Evolutionary conservation across 2,888 invertebrate species (phyloP), one percentile per base, ranked within the genome.

Genomic region (Pemphredon lugubris): DNA sequence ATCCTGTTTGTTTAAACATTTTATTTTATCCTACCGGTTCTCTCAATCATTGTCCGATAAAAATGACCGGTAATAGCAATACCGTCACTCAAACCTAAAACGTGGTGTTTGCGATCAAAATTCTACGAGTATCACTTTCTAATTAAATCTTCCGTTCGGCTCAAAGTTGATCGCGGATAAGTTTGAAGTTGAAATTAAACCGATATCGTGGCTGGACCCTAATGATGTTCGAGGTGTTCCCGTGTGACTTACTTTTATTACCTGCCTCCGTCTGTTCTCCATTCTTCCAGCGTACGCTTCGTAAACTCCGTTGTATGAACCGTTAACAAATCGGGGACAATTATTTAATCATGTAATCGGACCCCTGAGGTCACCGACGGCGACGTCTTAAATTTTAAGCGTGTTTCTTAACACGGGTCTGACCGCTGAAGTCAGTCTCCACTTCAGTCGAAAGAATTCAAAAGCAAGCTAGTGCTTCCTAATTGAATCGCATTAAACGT

Each of bases 321-420:
- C 69, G 74, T 77, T 78, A 80, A 80, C 61, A 50, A 73, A 71
- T 77, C 59, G 50, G n/a, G 65, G 65, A 66, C 71, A 72, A 68
- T 79, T 74, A 74, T 74, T 79, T 73, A 76, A 77, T 73, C 58
- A 6, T 67, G 59, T 59, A 60, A 73, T 50, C 40, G 47, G 54
- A 37, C 51, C 21, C n/a, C 26, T 51, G 67, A 73, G 63, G 64
- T 77, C 73, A 65, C 26, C 58, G 14, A 14, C 21, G 45, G 18
- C 48, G 54, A 14, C 20, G 67, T 40, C 40, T 58, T 50, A 57
- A 75, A 75, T 68, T 68, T 78, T 72, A 72, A 78, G 6, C 34
- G 42, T 20, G 34, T 64, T 75, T 65, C 65, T 32, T 53, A 50
- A 69, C 42, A 42, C 11, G 0, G 3, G 26, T 16, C 26, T 16